Conservation (phyloP, 2,797 vertebrate genomes). For the Liasis olivaceus region DNA sequence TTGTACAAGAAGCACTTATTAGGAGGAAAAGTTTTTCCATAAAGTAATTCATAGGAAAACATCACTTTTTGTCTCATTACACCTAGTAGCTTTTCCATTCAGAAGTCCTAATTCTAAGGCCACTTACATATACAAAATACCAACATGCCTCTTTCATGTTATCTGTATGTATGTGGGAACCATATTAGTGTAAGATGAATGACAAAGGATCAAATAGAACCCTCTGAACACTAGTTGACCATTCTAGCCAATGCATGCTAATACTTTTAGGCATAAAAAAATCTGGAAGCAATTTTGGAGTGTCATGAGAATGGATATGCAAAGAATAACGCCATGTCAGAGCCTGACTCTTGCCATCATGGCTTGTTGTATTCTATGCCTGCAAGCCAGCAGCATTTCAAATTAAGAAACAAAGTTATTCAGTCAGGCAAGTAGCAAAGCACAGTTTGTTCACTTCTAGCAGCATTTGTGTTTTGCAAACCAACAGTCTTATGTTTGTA, state of each 20-base stretch:
- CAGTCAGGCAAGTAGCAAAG: not conserved
- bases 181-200: not conserved
- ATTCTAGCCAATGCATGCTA: not conserved
- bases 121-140: not conserved
- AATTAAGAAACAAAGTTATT: constrained; percentile 15
- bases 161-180: not conserved
- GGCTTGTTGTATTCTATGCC: not conserved
- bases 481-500: not conserved
- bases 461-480: not conserved
- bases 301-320: not conserved
- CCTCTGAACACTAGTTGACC: not conserved
- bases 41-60: not conserved
- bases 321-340: not conserved
- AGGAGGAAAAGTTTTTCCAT: not conserved
- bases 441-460: not conserved
- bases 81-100: not conserved
- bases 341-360: not conserved
- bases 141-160: not conserved
- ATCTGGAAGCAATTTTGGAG: not conserved
- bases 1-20: accelerated
- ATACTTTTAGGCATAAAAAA: not conserved
- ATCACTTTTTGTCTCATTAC: not conserved
- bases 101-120: not conserved
- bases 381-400: not conserved
- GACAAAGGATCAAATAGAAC: not conserved